Conservation (phyloP, 2,797 vertebrate genomes). For the Gastrophryne carolinensis region DNA sequence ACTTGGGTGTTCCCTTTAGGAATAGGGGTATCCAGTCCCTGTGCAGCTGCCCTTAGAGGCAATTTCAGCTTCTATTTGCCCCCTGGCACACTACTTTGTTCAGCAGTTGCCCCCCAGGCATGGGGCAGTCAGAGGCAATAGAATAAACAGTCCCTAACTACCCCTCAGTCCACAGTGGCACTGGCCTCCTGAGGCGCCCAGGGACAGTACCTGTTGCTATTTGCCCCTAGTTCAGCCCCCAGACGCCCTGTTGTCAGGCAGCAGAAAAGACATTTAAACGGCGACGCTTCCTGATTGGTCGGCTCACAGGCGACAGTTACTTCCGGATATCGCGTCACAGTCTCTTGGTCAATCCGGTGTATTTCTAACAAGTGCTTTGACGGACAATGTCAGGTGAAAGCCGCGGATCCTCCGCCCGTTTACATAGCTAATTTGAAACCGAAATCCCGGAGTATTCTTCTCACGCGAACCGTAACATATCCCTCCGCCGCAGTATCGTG, state of each 20-base stretch:
- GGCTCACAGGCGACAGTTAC: not conserved
- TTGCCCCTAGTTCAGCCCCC: too few relatives aligned
- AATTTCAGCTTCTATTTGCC: not conserved
- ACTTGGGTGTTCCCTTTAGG: too few relatives aligned
- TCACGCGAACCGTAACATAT: not conserved
- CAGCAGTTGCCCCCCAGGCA: not conserved
- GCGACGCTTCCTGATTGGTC: slow-evolving; percentile 17
- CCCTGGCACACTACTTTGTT: too few relatives aligned
- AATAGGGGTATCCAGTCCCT: too few relatives aligned
- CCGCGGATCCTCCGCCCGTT: fast-evolving
- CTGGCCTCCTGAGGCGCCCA: too few relatives aligned
- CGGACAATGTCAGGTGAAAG: too few relatives aligned
- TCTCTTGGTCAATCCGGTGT: not conserved
- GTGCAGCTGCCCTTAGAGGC: not conserved
- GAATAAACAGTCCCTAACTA: too few relatives aligned
- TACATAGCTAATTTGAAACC: not conserved
- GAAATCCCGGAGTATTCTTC: not conserved
- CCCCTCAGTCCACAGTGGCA: not conserved
- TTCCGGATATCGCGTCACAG: slow-evolving; percentile 38
- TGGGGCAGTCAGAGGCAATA: too few relatives aligned
- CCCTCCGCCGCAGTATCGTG: slow-evolving; percentile 30
- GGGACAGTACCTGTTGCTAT: too few relatives aligned
- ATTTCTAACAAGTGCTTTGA: not conserved
- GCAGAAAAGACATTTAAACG: slow-evolving; percentile 36
- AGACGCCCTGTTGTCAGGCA: not conserved